Conservation (phyloP, 2,888 invertebrate genomes). For the Archips crataeganus region DNA sequence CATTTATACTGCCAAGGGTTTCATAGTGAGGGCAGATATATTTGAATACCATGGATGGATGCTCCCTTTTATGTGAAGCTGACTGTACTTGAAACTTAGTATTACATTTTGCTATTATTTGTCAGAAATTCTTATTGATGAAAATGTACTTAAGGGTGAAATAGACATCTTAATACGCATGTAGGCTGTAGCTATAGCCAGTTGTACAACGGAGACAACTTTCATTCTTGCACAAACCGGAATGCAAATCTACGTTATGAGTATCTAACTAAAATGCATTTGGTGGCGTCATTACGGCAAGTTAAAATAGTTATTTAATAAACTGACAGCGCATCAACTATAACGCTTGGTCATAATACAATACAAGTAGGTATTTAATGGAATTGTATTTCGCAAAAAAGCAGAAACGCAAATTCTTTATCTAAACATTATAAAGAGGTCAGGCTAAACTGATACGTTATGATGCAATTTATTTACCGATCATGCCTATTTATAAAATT, state of each 20-base stretch:
- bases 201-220: not conserved
- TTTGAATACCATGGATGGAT: too few species aligned
- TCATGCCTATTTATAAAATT: constrained; percentile 21
- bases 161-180: not conserved
- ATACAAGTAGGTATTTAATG: not conserved
- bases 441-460: constrained; percentile 42
- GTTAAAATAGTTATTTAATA: not conserved
- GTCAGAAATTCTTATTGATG: too few species aligned
- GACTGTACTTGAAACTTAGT: too few species aligned
- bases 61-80: too few species aligned
- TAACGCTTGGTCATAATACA: not conserved
- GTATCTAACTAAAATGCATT: not conserved
- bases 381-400: constrained; percentile 43
- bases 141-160: too few species aligned
- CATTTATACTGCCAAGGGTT: too few species aligned
- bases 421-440: constrained; percentile 50
- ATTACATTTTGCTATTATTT: too few species aligned
- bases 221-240: constrained; percentile 6
- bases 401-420: constrained; percentile 48
- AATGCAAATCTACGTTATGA: not conserved
- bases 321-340: not conserved
- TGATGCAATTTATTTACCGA: constrained; percentile 37
- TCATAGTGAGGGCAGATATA: too few species aligned
- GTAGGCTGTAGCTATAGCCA: not conserved
- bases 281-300: not conserved